Evolutionary conservation across 2,888 invertebrate species (phyloP).

Genomic region (Lasius platythorax): DNA sequence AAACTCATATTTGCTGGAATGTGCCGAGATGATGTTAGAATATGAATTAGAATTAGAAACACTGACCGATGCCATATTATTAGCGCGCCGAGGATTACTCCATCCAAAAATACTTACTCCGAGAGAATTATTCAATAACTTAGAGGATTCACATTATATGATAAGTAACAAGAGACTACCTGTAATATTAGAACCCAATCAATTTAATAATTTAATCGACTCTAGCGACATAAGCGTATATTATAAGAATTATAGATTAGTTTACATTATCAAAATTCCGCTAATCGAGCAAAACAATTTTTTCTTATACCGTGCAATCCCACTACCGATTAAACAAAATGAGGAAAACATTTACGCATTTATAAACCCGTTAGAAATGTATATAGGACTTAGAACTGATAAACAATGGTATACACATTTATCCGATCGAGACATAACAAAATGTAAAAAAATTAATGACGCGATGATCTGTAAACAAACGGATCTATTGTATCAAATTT

Average conservation of each 20-base stretch:
- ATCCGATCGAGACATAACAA: neutral
- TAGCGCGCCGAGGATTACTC: neutral
- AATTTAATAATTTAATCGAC: neutral
- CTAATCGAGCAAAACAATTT: neutral
- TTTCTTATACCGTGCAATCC: neutral
- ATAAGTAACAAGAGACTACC: neutral
- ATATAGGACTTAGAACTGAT: neutral
- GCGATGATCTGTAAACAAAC: neutral
- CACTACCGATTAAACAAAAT: neutral
- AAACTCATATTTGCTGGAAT: neutral
- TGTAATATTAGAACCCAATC: neutral
- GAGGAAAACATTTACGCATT: neutral
- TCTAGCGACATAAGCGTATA: neutral
- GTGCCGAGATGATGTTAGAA: neutral
- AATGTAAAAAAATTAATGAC: constrained; percentile 6
- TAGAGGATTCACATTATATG: neutral
- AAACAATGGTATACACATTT: neutral
- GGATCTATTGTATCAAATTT: neutral
- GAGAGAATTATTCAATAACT: too few relatives aligned
- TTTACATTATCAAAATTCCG: neutral
- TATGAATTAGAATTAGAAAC: constrained; percentile 9
- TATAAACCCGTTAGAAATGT: neutral
- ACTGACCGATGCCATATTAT: neutral
- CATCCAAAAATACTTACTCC: neutral
- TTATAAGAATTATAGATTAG: neutral